phyloP scores from a whole-genome alignment of 2,797 vertebrate genomes.

The Pelochelys cantorii region DNA sequence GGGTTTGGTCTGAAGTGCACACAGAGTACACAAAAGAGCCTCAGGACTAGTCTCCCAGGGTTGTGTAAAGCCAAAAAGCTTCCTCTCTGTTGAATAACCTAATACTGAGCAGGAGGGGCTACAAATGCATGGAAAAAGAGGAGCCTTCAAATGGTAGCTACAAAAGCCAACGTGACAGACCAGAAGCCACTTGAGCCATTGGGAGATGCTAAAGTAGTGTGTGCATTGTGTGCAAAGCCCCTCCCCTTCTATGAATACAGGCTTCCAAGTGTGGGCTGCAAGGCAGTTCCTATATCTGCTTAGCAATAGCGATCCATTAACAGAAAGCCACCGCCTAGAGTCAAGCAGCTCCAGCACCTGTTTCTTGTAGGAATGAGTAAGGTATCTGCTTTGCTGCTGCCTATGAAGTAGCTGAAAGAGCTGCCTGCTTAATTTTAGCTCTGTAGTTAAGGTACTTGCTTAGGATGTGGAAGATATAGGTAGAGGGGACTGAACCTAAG shows the following conservation, averaged over 20 bases:
- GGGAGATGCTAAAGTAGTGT: neutral
- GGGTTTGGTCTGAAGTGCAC: too few species aligned
- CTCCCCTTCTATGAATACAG: neutral
- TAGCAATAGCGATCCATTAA: neutral
- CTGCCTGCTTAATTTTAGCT: neutral
- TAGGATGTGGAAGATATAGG: neutral
- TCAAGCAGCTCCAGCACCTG: neutral
- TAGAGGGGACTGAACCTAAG: too few species aligned
- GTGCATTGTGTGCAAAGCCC: neutral
- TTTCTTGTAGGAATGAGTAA: neutral
- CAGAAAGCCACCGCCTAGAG: neutral
- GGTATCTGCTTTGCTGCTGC: neutral
- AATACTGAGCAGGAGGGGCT: too few species aligned
- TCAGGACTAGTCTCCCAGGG: too few species aligned
- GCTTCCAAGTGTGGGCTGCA: neutral
- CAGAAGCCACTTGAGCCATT: neutral
- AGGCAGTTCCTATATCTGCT: neutral
- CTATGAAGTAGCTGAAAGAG: neutral
- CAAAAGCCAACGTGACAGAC: neutral
- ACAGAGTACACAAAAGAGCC: too few species aligned
- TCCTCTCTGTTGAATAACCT: too few species aligned
- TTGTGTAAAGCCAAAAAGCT: too few species aligned
- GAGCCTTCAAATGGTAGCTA: neutral
- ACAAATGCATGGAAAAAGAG: neutral
- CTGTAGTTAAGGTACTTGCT: neutral